Conservation (phyloP, 2,113 vertebrate species). For the Lophura nycthemera region DNA sequence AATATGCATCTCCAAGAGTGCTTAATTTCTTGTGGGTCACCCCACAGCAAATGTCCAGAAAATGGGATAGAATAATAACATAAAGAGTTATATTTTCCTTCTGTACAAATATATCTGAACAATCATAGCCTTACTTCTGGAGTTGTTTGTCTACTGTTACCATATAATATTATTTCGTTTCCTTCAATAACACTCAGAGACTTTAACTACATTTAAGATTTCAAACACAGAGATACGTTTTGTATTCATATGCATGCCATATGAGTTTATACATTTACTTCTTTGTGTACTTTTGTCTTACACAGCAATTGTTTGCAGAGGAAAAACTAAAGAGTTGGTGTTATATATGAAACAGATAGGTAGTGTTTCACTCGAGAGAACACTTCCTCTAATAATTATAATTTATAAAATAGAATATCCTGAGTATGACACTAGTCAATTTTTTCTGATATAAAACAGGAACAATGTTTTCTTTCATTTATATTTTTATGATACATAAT, state of each 20-base stretch:
- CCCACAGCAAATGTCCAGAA: neutral
- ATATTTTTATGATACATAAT: slow-evolving; percentile 83
- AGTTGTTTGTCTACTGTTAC: neutral
- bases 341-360: slow-evolving; percentile 50
- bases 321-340: neutral
- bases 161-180: neutral
- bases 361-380: slow-evolving; percentile 67
- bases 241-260: neutral
- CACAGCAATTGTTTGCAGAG: neutral
- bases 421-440: slow-evolving; percentile 79
- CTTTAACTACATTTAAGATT: neutral
- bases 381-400: slow-evolving; percentile 71
- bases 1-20: accelerated
- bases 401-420: slow-evolving; percentile 81
- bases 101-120: neutral
- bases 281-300: neutral
- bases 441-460: slow-evolving; percentile 79
- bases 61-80: neutral
- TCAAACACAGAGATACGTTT: neutral
- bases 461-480: slow-evolving; percentile 82
- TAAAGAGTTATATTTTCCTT: accelerated
- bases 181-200: neutral
- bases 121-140: neutral
- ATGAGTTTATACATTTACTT: neutral
- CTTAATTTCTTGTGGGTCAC: neutral